These are phyloP conservation scores for Muscina levida DNA, from an alignment of 2,888 invertebrate genomes.

Conservation along the genomic window DNA sequence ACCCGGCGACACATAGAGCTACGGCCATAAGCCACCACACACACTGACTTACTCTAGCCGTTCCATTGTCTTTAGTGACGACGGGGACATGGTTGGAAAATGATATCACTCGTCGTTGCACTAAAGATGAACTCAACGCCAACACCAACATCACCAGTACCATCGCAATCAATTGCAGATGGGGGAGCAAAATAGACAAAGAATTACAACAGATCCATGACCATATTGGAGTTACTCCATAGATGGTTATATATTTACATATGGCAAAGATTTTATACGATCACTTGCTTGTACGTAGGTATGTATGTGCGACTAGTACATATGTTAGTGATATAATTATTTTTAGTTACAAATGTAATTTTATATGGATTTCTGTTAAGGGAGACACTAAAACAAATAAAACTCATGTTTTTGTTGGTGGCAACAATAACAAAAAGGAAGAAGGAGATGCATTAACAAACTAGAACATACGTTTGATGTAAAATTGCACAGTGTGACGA, in stretches of 20 bases:
- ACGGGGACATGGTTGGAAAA: not conserved
- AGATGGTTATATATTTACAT: no score
- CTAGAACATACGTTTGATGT: not conserved
- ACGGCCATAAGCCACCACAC: not conserved
- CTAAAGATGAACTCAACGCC: not conserved
- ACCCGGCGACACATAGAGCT: not conserved
- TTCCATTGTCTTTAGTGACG: not conserved
- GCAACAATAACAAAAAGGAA: not conserved
- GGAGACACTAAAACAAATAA: not conserved
- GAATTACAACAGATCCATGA: not conserved
- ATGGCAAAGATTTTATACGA: no score
- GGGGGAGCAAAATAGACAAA: conserved; percentile 12
- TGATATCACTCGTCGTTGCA: no score
- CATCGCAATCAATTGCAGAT: no score
- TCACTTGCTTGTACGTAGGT: not conserved
- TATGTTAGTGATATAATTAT: not conserved
- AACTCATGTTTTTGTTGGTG: not conserved
- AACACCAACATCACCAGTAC: no score
- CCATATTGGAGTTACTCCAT: not conserved
- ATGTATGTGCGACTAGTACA: not conserved
- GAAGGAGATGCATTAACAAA: conserved; percentile 11
- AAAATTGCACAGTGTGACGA: not conserved
- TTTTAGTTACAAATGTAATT: not conserved
- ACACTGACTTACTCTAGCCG: not conserved
- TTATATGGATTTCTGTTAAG: not conserved